These are phyloP conservation scores for Anomalospiza imberbis DNA, from an alignment of 2,797 vertebrate species.

Conservation along the genomic window DNA sequence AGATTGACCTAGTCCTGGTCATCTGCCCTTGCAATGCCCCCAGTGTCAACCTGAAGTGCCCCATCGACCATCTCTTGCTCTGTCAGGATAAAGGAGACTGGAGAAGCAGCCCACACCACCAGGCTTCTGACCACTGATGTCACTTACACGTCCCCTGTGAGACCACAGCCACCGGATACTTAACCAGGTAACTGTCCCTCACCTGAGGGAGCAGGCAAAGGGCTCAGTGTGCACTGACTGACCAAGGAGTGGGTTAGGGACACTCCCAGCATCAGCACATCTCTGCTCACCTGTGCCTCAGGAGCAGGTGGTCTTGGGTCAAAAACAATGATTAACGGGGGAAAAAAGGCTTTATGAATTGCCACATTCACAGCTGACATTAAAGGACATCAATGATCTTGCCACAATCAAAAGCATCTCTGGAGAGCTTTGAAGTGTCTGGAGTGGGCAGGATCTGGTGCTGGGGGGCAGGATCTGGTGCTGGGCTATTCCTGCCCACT, in stretches of 20 bases:
- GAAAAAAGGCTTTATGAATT: not conserved
- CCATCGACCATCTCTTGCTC: not conserved
- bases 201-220: not conserved
- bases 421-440: not conserved
- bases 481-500: not conserved
- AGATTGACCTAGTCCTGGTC: not conserved
- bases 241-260: not conserved
- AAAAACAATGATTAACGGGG: not conserved
- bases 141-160: too few relatives aligned
- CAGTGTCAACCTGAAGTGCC: not conserved
- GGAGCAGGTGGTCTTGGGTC: not conserved
- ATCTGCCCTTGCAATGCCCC: not conserved
- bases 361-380: not conserved
- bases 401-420: not conserved
- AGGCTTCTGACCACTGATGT: not conserved
- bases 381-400: not conserved
- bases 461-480: rapidly evolving
- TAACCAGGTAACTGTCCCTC: not conserved
- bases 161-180: not conserved
- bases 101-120: rapidly evolving
- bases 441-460: rapidly evolving
- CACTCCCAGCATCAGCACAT: rapidly evolving
- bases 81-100: not conserved
- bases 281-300: not conserved
- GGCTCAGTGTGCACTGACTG: not conserved